Evolutionary conservation across 1,140 invertebrate species (phyloP), one percentile per base, ranked within the genome.

Genomic region (Ceratosolen solmsi): DNA sequence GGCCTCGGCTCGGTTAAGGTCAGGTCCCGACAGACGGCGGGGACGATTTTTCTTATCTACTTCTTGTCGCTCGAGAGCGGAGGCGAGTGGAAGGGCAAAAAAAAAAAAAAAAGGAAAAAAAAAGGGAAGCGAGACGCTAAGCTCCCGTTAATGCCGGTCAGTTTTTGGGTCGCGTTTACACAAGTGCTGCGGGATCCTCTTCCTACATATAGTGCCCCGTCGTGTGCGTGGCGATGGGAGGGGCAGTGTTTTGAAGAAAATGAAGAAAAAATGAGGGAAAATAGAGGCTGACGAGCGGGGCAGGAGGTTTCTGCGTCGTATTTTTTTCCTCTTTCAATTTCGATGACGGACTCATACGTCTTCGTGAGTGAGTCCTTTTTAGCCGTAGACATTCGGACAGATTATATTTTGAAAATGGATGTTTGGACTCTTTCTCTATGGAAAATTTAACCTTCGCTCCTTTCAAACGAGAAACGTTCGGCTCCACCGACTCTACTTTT

Each of bases 111-210:
- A n/a, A n/a, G n/a, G n/a, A n/a, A n/a, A n/a, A n/a, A n/a, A 68
- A 68, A 51, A 72, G 46, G 74, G 38, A 58, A 65, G 8, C 3
- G 27, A 65, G 56, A 73, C 56, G 9, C 36, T 41, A 49, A 70
- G 30, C 25, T 82, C 36, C 80, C 68, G 74, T 82, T 77, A 82
- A 25, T 51, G 22, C 41, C 75, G 72, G 75, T 73, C 75, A 82
- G 38, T 82, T 72, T 80, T 82, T 33, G 33, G 80, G 75, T 82
- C 68, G 77, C 22, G 46, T 58, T 20, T 38, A 49, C 72, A 70
- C 25, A 27, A 49, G 38, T 36, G 56, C 76, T 63, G 83, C 83
- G 65, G 41, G 33, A 72, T 38, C 54, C 70, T 72, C 17, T 58
- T 72, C 68, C 25, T 79, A 33, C 38, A 9, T 9, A 22, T 65